These are phyloP conservation scores for Agonopterix heracliana DNA, from an alignment of 2,888 invertebrate species.

Conservation along the genomic window DNA sequence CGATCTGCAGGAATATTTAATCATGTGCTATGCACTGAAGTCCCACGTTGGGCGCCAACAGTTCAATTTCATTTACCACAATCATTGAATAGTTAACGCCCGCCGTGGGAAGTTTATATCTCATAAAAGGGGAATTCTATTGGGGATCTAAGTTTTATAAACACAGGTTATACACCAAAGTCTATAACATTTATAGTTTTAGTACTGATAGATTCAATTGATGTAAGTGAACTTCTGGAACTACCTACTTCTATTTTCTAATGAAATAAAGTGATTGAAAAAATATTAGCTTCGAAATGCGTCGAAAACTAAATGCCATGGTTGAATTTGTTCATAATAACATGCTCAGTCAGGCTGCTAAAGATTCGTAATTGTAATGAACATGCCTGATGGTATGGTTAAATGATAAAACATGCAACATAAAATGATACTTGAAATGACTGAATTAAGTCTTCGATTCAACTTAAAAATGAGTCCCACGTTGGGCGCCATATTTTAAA, in stretches of 20 bases:
- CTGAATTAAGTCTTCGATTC: constrained; percentile 37
- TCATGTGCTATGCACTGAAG: not conserved
- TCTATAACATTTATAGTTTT: too few species aligned
- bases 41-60: constrained; percentile 6
- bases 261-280: not conserved
- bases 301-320: too few species aligned
- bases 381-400: constrained; percentile 36
- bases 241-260: not conserved
- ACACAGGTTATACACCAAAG: too few species aligned
- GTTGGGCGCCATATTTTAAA: constrained; percentile 14
- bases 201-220: too few species aligned
- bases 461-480: constrained; percentile 16
- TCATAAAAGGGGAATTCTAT: too few species aligned
- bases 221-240: too few species aligned
- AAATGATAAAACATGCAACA: constrained; percentile 62
- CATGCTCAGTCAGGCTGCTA: too few species aligned
- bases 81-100: not conserved
- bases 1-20: not conserved
- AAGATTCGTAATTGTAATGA: not conserved
- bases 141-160: too few species aligned
- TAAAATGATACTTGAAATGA: constrained; percentile 48
- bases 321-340: too few species aligned
- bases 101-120: too few species aligned
- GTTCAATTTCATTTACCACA: not conserved
- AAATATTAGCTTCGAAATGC: not conserved